Evolutionary conservation across 2,797 vertebrate genomes (phyloP).

Genomic region (Nasua narica): DNA sequence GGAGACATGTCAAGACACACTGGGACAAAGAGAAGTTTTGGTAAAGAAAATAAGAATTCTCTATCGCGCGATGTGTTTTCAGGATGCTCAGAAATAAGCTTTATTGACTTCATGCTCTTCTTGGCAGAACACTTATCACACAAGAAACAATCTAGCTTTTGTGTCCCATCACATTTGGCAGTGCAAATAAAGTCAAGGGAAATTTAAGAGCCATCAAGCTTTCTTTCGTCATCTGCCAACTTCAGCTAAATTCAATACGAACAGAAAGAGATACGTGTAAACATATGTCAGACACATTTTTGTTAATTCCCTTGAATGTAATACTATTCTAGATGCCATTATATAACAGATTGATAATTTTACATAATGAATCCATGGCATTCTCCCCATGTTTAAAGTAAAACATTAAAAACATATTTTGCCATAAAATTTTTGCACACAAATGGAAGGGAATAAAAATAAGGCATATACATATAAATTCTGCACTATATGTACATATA

Average conservation of each 20-base stretch:
- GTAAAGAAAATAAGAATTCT: neutral
- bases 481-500: neutral
- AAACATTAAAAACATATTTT: constrained; percentile 40
- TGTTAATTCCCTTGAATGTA: neutral
- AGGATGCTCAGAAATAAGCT: constrained; percentile 35
- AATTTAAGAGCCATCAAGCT: neutral
- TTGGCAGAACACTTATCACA: constrained; percentile 29
- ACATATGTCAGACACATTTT: constrained; percentile 2
- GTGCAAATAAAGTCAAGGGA: constrained; percentile 60
- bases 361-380: neutral
- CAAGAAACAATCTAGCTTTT: constrained; percentile 48
- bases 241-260: constrained; percentile 24
- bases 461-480: neutral
- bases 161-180: constrained; percentile 38
- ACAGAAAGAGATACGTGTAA: constrained; percentile 10
- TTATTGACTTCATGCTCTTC: neutral
- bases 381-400: neutral
- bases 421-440: neutral
- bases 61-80: neutral
- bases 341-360: neutral
- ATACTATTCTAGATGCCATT: neutral
- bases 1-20: neutral
- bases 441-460: neutral
- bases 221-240: constrained; percentile 44
- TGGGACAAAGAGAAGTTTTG: constrained; percentile 13